Conservation (phyloP, 2,797 vertebrate species). For the Sebastes kiyomatsui region DNA sequence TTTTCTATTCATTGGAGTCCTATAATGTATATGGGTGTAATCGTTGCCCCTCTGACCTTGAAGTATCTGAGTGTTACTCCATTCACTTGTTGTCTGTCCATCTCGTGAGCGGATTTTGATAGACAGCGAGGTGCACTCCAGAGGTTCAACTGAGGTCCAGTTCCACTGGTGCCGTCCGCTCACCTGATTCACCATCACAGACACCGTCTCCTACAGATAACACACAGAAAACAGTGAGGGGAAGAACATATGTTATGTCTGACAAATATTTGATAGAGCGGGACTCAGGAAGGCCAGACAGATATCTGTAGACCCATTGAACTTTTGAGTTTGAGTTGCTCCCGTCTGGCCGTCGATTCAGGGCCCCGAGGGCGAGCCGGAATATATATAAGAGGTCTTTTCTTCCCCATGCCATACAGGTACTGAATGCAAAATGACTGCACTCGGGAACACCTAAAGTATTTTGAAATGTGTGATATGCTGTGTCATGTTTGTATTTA, state of each 20-base stretch:
- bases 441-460: too few relatives aligned
- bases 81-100: conserved; percentile 65
- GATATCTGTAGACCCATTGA: too few relatives aligned
- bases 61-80: conserved; percentile 73
- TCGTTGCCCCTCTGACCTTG: conserved; percentile 61
- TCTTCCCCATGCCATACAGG: too few relatives aligned
- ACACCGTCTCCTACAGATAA: conserved; percentile 66
- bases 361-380: too few relatives aligned
- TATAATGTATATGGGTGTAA: not conserved
- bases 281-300: too few relatives aligned
- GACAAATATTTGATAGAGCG: too few relatives aligned
- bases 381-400: too few relatives aligned
- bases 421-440: too few relatives aligned
- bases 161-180: conserved; percentile 66
- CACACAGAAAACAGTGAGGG: conserved; percentile 3
- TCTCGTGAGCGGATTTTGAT: conserved; percentile 76
- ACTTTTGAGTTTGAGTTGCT: too few relatives aligned
- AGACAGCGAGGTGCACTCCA: conserved; percentile 82
- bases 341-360: too few relatives aligned
- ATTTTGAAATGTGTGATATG: too few relatives aligned
- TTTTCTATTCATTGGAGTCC: not conserved
- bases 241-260: not conserved
- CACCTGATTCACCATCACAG: conserved; percentile 18
- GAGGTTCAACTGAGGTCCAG: conserved; percentile 79
- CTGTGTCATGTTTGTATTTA: too few relatives aligned